Percentiles rank a stretch among this genome's conserved stretches.
phyloP scores from a whole-genome alignment of 2,113 vertebrate species.

The Chloebia gouldiae region DNA sequence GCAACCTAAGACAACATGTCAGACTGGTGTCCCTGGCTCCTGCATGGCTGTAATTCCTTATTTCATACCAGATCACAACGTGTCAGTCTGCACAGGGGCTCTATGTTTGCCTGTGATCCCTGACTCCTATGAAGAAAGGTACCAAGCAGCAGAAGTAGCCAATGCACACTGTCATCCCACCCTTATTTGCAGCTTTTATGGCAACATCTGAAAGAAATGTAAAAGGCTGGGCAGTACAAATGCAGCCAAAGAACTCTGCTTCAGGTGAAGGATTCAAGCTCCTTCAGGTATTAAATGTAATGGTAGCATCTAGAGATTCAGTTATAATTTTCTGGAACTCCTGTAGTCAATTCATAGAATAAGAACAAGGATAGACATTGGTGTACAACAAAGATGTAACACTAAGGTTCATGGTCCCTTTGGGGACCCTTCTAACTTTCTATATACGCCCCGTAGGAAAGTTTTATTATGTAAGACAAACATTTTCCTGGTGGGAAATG shows the following conservation, averaged over 20 bases:
- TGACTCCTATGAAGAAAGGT: background rate
- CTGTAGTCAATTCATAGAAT: background rate
- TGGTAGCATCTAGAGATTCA: background rate
- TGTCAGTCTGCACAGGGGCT: background rate
- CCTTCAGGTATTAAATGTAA: background rate
- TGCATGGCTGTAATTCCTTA: background rate
- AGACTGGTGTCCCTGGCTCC: background rate
- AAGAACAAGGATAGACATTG: background rate
- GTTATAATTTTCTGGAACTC: background rate
- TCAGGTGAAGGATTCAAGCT: background rate
- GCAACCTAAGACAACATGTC: background rate
- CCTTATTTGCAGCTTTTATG: fast-evolving
- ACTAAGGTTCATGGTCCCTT: background rate
- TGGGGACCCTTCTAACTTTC: background rate
- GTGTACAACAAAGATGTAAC: background rate
- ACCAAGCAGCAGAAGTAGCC: background rate
- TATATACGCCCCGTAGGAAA: fast-evolving
- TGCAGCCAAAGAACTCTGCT: background rate
- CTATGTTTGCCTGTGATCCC: background rate
- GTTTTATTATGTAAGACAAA: background rate
- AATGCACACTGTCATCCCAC: background rate
- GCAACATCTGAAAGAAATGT: background rate
- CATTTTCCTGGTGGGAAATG: background rate
- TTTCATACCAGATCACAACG: background rate
- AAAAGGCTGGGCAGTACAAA: background rate